Evolutionary conservation across 2,888 invertebrate genomes (phyloP).

Genomic region (Phalangium opilio): DNA sequence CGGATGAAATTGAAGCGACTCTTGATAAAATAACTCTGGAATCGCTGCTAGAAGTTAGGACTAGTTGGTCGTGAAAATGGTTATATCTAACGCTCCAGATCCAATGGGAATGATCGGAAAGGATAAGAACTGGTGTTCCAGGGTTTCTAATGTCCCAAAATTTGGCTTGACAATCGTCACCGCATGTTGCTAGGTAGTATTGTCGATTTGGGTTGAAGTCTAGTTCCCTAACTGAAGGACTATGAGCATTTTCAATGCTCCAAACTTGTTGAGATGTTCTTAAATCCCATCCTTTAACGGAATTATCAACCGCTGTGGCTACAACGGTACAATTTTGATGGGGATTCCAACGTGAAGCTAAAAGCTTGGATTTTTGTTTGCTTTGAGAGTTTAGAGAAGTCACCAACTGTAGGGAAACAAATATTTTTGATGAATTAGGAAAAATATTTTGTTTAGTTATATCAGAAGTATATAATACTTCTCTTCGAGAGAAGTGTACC

Average conservation of each 20-base stretch:
- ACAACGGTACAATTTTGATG: conserved; percentile 76
- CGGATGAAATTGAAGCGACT: conserved; percentile 72
- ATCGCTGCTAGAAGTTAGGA: conserved; percentile 88
- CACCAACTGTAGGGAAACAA: neutral
- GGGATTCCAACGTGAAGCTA: conserved; percentile 85
- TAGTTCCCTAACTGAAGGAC: conserved; percentile 69
- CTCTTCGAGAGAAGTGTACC: too few relatives aligned
- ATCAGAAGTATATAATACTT: too few relatives aligned
- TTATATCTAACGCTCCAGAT: conserved; percentile 91
- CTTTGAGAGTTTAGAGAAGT: neutral
- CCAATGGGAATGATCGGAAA: conserved; percentile 39
- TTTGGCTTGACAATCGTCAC: conserved; percentile 86
- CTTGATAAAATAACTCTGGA: conserved; percentile 77
- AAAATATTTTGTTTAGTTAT: conserved; percentile 17
- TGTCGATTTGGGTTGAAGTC: conserved; percentile 98
- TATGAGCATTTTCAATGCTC: conserved; percentile 72
- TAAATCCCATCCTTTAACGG: conserved; percentile 74
- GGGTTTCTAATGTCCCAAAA: conserved; percentile 90
- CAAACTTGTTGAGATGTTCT: conserved; percentile 58
- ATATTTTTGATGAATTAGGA: too few relatives aligned
- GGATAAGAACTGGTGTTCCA: conserved; percentile 55
- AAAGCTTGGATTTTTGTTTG: conserved; percentile 60
- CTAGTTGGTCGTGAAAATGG: conserved; percentile 87
- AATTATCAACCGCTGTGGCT: conserved; percentile 69
- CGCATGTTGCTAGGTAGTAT: conserved; percentile 80